phyloP scores from a whole-genome alignment of 2,888 invertebrate genomes.

The Elysia crispata region DNA sequence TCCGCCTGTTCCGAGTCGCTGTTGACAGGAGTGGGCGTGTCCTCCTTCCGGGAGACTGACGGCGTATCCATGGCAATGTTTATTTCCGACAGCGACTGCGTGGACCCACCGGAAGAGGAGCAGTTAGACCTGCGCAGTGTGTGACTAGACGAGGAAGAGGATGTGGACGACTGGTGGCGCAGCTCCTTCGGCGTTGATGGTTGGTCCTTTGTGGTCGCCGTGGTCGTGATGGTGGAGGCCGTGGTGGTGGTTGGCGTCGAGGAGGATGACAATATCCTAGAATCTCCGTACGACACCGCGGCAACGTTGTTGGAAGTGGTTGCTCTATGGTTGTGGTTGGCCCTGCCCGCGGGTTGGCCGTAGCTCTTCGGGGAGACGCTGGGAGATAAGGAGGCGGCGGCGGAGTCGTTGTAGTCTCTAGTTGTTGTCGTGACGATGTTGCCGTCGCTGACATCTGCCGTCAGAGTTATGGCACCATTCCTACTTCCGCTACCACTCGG shows the following conservation, averaged over 20 bases:
- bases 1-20: conserved; percentile 62
- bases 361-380: too few relatives aligned
- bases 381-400: too few relatives aligned
- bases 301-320: too few relatives aligned
- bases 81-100: neutral
- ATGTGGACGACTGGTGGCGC: neutral
- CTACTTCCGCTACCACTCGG: neutral
- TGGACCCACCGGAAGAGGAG: neutral
- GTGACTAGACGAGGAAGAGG: conserved; percentile 49
- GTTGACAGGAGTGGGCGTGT: conserved; percentile 67
- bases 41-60: conserved; percentile 61
- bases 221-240: conserved; percentile 12
- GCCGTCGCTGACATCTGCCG: conserved; percentile 36
- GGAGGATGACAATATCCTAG: neutral
- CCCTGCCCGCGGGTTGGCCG: too few relatives aligned
- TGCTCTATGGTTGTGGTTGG: too few relatives aligned
- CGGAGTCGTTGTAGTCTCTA: neutral
- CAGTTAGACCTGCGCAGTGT: conserved; percentile 37
- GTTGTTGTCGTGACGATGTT: conserved; percentile 38
- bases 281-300: too few relatives aligned
- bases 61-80: conserved; percentile 54
- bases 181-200: too few relatives aligned
- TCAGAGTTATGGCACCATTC: conserved; percentile 36
- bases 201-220: too few relatives aligned
- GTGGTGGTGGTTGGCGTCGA: conserved; percentile 20